Percentiles rank a stretch among this genome's conserved stretches.
Evolutionary conservation across 2,797 vertebrate species (phyloP).

Genomic region (Coluber constrictor): DNA sequence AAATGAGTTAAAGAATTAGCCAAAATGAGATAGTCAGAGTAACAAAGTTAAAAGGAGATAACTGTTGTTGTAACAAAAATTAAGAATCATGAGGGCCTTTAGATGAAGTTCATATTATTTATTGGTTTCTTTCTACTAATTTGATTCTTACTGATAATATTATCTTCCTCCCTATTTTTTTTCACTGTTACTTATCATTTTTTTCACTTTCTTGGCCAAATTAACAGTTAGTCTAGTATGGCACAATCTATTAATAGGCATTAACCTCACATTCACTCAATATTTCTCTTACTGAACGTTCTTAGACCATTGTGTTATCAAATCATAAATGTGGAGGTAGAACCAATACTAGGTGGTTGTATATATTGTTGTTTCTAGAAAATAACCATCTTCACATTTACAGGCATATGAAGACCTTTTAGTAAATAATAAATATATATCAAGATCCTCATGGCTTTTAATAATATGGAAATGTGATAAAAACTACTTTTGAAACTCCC

Average conservation of each 20-base stretch:
- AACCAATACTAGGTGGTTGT: conserved; percentile 26
- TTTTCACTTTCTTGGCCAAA: conserved; percentile 43
- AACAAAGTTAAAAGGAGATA: neutral
- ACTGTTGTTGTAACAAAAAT: neutral
- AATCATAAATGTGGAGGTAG: conserved; percentile 49
- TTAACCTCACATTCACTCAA: conserved; percentile 45
- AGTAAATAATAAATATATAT: neutral
- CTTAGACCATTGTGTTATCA: conserved; percentile 48
- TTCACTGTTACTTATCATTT: conserved; percentile 26
- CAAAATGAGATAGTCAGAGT: neutral
- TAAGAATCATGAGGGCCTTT: neutral
- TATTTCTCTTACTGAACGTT: conserved; percentile 47
- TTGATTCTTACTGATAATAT: conserved; percentile 14
- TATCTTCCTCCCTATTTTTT: neutral
- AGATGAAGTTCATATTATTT: neutral
- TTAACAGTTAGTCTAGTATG: conserved; percentile 29
- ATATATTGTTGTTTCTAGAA: conserved; percentile 46
- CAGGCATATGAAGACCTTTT: neutral
- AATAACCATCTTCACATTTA: conserved; percentile 29
- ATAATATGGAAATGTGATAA: neutral
- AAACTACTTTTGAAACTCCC: neutral
- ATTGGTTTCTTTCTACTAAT: conserved; percentile 21
- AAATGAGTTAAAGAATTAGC: conserved; percentile 6
- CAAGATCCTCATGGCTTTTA: neutral
- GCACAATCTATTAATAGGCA: conserved; percentile 46